Conservation (phyloP, 2,888 invertebrate species). For the Synanthedon vespiformis region DNA sequence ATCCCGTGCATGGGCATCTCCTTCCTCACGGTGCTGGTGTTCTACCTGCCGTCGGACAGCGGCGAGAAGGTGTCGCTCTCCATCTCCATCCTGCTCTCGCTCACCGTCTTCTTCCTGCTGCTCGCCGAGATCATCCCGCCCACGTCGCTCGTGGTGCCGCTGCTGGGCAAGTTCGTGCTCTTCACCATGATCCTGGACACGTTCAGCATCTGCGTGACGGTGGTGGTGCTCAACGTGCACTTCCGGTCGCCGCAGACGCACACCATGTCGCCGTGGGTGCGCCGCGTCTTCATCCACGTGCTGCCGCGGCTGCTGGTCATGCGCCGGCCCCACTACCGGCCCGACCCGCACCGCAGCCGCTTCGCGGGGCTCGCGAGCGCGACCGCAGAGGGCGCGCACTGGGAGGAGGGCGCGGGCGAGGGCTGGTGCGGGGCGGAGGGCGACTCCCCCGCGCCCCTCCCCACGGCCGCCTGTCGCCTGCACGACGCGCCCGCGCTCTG, state of each 20-base stretch:
- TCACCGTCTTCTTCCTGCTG: conserved; percentile 96
- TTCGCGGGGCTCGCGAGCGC: conserved; percentile 38
- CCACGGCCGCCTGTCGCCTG: conserved; percentile 70
- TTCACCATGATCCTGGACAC: conserved; percentile 97
- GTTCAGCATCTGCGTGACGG: conserved; percentile 94
- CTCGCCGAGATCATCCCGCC: conserved; percentile 74
- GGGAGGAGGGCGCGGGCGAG: conserved; percentile 19
- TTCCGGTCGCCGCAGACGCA: conserved; percentile 98
- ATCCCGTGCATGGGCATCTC: conserved; percentile 98
- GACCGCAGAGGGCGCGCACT: conserved; percentile 16
- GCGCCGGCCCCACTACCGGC: conserved; percentile 81
- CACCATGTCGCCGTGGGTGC: conserved; percentile 97
- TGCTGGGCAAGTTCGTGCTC: conserved; percentile 93
- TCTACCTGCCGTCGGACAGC: conserved; percentile 97
- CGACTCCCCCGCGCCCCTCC: conserved; percentile 26
- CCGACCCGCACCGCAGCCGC: conserved; percentile 72
- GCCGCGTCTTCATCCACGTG: conserved; percentile 95
- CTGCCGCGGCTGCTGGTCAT: conserved; percentile 93
- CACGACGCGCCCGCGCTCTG: conserved; percentile 70
- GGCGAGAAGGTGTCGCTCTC: conserved; percentile 99
- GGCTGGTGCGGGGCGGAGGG: conserved; percentile 18
- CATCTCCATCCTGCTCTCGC: conserved; percentile 92
- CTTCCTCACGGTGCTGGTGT: conserved; percentile 95
- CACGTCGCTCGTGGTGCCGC: conserved; percentile 91
- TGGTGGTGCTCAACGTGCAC: conserved; percentile 96